Conservation (phyloP, 2,113 vertebrate genomes). For the Benitochromis conjunctus region DNA sequence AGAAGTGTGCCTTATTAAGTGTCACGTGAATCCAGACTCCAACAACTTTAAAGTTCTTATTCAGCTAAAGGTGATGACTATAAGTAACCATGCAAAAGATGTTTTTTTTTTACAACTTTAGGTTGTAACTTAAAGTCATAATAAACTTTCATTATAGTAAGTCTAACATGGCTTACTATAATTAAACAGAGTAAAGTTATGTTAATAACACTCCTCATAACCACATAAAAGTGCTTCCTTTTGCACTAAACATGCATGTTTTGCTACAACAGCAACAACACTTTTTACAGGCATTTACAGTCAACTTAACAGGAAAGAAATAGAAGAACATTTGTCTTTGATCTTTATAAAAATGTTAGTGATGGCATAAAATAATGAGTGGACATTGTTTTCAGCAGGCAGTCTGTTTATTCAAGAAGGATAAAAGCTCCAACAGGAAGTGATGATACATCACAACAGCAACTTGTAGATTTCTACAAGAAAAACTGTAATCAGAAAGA, state of each 20-base stretch:
- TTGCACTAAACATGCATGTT: not conserved
- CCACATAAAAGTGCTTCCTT: not conserved
- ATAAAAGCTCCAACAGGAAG: not conserved
- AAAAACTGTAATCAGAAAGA: slow-evolving; percentile 10
- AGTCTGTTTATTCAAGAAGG: not conserved
- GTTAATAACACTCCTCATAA: not conserved
- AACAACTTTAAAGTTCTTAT: not conserved
- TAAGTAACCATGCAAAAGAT: not conserved
- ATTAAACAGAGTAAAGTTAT: not conserved
- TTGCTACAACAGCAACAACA: not conserved
- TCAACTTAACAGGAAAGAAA: not conserved
- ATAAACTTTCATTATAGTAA: too few species aligned
- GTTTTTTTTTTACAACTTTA: not conserved
- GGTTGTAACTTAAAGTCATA: too few species aligned
- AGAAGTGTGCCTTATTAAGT: slow-evolving; percentile 28
- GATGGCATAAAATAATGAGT: not conserved
- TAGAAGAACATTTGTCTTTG: not conserved
- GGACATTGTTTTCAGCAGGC: not conserved
- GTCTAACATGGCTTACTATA: not conserved
- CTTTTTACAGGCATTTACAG: not conserved
- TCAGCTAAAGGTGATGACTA: not conserved
- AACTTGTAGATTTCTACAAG: slow-evolving; percentile 24
- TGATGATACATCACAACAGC: slow-evolving; percentile 37
- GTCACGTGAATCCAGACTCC: not conserved
- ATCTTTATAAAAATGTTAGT: not conserved